phyloP scores from a whole-genome alignment of 2,888 invertebrate species.

The Venusia cambrica region DNA sequence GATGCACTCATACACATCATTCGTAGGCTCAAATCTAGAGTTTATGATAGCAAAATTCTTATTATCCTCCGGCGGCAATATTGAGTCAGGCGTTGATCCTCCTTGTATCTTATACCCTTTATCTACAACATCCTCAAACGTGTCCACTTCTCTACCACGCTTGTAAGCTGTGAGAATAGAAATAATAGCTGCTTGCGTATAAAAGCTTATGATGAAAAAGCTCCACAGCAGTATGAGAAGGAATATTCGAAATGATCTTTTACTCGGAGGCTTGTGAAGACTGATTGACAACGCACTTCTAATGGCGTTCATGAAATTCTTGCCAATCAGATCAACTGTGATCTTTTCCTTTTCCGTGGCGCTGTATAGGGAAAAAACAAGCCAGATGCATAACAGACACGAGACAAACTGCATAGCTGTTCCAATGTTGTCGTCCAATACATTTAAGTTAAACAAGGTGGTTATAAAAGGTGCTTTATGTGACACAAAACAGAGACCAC shows the following conservation, averaged over 20 bases:
- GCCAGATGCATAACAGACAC: slow-evolving; percentile 59
- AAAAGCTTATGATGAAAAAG: slow-evolving; percentile 65
- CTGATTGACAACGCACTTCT: slow-evolving; percentile 54
- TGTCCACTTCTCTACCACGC: slow-evolving; percentile 65
- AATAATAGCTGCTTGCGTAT: slow-evolving; percentile 64
- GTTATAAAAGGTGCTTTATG: slow-evolving; percentile 62
- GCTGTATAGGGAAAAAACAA: slow-evolving; percentile 53
- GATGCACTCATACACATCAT: slow-evolving; percentile 52
- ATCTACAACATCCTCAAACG: slow-evolving; percentile 64
- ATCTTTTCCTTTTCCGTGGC: slow-evolving; percentile 38
- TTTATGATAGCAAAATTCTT: slow-evolving; percentile 55
- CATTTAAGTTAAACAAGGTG: slow-evolving; percentile 50
- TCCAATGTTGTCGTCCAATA: slow-evolving; percentile 38
- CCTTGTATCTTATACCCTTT: slow-evolving; percentile 66
- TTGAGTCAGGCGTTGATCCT: slow-evolving; percentile 63
- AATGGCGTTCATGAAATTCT: slow-evolving; percentile 59
- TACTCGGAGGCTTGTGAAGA: slow-evolving; percentile 52
- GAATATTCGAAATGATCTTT: slow-evolving; percentile 55
- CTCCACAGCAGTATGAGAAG: slow-evolving; percentile 60
- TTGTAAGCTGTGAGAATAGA: slow-evolving; percentile 66
- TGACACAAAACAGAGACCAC: slow-evolving; percentile 63
- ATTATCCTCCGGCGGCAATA: slow-evolving; percentile 64
- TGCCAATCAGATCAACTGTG: slow-evolving; percentile 57
- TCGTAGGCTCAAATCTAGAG: slow-evolving; percentile 48
- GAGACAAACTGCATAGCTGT: slow-evolving; percentile 39